These are phyloP conservation scores for Physocephala rufipes DNA, from an alignment of 2,888 invertebrate genomes.

Conservation along the genomic window DNA sequence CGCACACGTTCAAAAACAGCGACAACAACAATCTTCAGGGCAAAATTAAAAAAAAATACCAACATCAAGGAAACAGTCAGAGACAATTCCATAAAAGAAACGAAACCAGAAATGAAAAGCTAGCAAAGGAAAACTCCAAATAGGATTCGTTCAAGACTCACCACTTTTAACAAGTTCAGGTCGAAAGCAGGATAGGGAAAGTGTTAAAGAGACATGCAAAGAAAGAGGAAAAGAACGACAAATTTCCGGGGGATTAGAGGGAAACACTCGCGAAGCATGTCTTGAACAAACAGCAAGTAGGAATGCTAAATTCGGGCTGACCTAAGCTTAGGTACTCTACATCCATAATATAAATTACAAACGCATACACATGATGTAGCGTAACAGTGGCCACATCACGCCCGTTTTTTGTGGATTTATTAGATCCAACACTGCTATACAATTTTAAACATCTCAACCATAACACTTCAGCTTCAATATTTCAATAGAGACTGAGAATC, in stretches of 20 bases:
- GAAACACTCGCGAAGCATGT: too few relatives aligned
- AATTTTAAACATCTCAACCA: too few relatives aligned
- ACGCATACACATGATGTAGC: too few relatives aligned
- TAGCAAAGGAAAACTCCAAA: neutral
- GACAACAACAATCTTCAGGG: neutral
- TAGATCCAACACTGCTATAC: too few relatives aligned
- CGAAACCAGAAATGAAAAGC: neutral
- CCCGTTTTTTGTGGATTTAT: too few relatives aligned
- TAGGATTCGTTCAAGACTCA: neutral
- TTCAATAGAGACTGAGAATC: too few relatives aligned
- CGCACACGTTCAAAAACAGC: conserved; percentile 17
- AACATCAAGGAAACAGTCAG: conserved; percentile 2
- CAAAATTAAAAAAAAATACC: neutral
- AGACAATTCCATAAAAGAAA: neutral
- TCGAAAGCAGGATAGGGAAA: neutral
- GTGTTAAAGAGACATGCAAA: neutral
- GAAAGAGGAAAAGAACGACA: neutral
- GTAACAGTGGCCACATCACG: too few relatives aligned
- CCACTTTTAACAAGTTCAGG: neutral
- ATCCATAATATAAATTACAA: too few relatives aligned
- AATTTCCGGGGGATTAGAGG: neutral
- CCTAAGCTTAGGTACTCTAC: too few relatives aligned
- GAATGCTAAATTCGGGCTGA: too few relatives aligned
- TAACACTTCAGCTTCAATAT: too few relatives aligned
- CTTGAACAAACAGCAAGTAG: too few relatives aligned